Percentiles rank a stretch among this genome's conserved stretches.
Evolutionary conservation across 2,113 vertebrate genomes (phyloP).

Genomic region (Dasypus novemcinctus): DNA sequence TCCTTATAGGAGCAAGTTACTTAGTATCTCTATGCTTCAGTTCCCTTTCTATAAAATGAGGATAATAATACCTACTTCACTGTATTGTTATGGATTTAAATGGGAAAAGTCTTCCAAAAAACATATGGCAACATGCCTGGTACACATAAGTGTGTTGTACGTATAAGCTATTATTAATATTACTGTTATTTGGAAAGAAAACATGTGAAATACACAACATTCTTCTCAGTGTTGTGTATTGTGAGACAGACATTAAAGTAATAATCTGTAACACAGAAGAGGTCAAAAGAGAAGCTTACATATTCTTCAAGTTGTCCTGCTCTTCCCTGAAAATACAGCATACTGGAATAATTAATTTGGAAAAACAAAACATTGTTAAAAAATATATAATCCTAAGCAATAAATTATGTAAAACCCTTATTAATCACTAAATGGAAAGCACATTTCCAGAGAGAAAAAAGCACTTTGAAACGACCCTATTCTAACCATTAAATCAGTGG

Average conservation of each 20-base stretch:
- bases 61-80: not conserved
- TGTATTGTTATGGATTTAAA: not conserved
- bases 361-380: not conserved
- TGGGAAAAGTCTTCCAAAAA: not conserved
- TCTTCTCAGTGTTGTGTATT: not conserved
- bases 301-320: not conserved
- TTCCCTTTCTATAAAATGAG: not conserved
- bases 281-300: not conserved
- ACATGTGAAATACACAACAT: not conserved
- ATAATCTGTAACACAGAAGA: not conserved
- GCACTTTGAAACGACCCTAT: not conserved
- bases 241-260: not conserved
- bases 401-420: not conserved
- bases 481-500: not conserved
- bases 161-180: not conserved
- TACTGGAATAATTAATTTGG: conserved; percentile 3
- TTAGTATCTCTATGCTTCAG: not conserved
- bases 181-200: not conserved
- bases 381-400: not conserved
- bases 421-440: not conserved
- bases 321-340: not conserved
- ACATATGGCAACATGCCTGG: not conserved
- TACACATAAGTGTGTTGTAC: not conserved
- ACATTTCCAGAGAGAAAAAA: not conserved
- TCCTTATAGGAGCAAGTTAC: not conserved